These are phyloP conservation scores for Dasyornis broadbenti DNA, from an alignment of 2,113 vertebrate species.

Conservation along the genomic window DNA sequence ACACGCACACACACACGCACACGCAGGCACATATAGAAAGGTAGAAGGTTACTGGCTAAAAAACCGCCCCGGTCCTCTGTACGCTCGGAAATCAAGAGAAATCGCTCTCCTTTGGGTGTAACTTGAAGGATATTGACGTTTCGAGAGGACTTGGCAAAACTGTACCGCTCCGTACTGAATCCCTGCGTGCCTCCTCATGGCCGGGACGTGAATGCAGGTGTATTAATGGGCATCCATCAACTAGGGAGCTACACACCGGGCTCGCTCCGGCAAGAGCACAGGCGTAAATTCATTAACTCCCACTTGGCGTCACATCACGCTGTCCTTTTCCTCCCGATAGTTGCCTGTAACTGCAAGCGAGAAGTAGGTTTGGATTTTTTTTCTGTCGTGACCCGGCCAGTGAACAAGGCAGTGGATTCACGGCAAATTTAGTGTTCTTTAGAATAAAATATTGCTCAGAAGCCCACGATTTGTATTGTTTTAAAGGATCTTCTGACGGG, in stretches of 20 bases:
- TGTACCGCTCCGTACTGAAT: not conserved
- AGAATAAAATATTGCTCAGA: not conserved
- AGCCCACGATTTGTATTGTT: not conserved
- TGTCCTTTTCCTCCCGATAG: not conserved
- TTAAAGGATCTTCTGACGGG: not conserved
- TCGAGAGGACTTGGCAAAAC: conserved; percentile 49
- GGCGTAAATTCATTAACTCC: conserved; percentile 36
- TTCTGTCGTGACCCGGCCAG: not conserved
- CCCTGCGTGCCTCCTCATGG: conserved; percentile 1
- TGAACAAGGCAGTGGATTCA: not conserved
- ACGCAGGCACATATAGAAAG: conserved; percentile 69
- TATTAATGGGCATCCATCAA: conserved; percentile 14
- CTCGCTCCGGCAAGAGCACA: not conserved
- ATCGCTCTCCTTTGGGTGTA: conserved; percentile 22
- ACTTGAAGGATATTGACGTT: conserved; percentile 47
- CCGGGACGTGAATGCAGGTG: conserved; percentile 61
- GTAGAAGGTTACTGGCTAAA: conserved; percentile 72
- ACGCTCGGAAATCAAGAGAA: conserved; percentile 62
- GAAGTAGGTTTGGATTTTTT: not conserved
- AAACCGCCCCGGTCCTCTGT: conserved; percentile 60
- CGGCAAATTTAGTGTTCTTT: not conserved
- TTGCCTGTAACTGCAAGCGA: not conserved
- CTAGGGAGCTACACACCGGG: not conserved
- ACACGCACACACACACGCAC: conserved; percentile 59
- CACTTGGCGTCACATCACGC: not conserved